Evolutionary conservation across 2,113 vertebrate genomes (phyloP).

Genomic region (Tragelaphus scriptus): DNA sequence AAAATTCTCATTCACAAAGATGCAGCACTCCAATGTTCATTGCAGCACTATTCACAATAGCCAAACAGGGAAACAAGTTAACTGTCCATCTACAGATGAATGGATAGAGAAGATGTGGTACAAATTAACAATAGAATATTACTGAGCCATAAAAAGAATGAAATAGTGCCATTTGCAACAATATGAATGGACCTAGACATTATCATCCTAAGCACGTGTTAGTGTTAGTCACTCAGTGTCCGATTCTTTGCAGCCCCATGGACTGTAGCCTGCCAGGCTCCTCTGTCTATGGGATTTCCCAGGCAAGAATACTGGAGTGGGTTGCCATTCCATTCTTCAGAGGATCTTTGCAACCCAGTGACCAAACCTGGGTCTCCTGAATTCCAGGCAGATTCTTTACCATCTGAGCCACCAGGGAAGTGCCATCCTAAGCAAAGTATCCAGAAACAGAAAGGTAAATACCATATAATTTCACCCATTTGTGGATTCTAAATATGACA

Average conservation of each 20-base stretch:
- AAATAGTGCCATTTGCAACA: not conserved
- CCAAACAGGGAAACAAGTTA: not conserved
- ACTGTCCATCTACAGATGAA: not conserved
- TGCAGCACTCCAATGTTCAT: not conserved
- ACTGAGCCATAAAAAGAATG: not conserved
- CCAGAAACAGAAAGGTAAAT: not conserved
- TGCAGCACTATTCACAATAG: not conserved
- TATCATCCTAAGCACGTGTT: not conserved
- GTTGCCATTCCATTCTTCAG: not conserved
- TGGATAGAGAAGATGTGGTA: not conserved
- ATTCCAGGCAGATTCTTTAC: not conserved
- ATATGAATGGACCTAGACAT: not conserved
- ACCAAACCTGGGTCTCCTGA: not conserved
- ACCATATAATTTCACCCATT: not conserved
- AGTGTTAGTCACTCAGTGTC: not conserved
- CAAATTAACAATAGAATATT: not conserved
- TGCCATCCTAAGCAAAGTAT: not conserved
- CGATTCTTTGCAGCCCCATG: not conserved
- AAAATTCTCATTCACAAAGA: not conserved
- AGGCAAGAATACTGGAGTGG: not conserved
- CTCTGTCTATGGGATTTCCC: not conserved
- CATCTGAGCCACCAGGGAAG: not conserved
- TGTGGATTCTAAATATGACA: not conserved
- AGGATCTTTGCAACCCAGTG: not conserved
- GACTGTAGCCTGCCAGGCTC: not conserved